These are phyloP conservation scores for Aelia acuminata DNA, from an alignment of 2,888 invertebrate species.

Conservation along the genomic window DNA sequence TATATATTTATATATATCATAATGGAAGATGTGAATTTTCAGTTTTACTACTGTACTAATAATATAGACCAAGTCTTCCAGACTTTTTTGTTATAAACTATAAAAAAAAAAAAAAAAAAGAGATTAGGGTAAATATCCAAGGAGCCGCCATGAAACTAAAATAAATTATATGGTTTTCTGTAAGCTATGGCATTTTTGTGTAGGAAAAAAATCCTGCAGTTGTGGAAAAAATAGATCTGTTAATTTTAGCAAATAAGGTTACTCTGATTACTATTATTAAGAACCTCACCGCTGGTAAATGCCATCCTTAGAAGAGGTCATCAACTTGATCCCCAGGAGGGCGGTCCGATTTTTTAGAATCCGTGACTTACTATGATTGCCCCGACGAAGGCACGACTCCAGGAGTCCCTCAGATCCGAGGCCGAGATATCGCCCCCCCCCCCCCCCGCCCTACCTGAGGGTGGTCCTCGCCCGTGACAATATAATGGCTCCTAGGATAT, in stretches of 20 bases:
- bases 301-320: not conserved
- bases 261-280: not conserved
- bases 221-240: no score
- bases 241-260: not conserved
- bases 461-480: conserved; percentile 4
- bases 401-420: not conserved
- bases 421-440: not conserved
- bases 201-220: no score
- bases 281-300: not conserved
- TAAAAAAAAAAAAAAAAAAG: no score
- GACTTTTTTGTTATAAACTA: no score
- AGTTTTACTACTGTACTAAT: no score
- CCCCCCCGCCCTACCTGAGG: conserved; percentile 5
- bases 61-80: no score
- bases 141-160: no score
- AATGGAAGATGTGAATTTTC: no score
- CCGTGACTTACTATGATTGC: not conserved
- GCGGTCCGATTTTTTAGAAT: not conserved
- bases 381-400: conserved; percentile 20
- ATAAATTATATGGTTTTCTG: no score
- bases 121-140: no score
- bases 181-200: no score
- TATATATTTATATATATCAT: no score
- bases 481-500: not conserved
- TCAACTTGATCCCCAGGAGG: not conserved